A percentile compares a stretch with the other conserved stretches of the same genome.
phyloP scores from a whole-genome alignment of 2,888 invertebrate species.

The Aspidiotus destructor region DNA sequence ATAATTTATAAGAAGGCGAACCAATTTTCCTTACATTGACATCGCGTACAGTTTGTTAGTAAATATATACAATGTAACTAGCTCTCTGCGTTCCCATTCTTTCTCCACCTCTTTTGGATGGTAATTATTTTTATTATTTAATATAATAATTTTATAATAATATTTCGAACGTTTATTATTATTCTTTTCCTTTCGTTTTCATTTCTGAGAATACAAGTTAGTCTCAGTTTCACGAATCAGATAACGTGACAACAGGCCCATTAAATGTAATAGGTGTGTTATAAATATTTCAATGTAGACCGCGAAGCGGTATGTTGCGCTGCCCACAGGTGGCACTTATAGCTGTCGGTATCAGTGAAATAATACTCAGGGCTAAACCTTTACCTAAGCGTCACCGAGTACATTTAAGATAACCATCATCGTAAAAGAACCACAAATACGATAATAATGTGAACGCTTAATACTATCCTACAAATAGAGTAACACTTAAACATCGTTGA shows the following conservation, averaged over 20 bases:
- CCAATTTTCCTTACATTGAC: too few species aligned
- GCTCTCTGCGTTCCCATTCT: too few species aligned
- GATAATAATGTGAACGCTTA: constrained; percentile 24
- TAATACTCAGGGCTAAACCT: not conserved
- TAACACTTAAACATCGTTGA: too few species aligned
- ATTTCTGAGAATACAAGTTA: too few species aligned
- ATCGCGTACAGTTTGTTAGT: too few species aligned
- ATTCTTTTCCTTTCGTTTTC: too few species aligned
- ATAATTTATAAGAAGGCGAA: too few species aligned
- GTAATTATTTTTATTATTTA: too few species aligned
- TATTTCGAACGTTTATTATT: too few species aligned
- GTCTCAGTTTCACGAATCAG: constrained; percentile 13
- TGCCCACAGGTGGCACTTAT: constrained; percentile 24
- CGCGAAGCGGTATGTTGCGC: constrained; percentile 7
- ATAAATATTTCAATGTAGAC: constrained; percentile 15
- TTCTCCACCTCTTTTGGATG: too few species aligned
- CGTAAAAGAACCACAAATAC: constrained; percentile 23
- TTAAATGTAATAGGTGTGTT: constrained; percentile 25
- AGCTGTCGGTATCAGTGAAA: constrained; percentile 13
- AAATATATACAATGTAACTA: too few species aligned
- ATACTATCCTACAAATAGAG: constrained; percentile 5
- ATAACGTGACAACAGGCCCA: constrained; percentile 27
- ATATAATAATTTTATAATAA: too few species aligned
- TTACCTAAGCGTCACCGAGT: constrained; percentile 6
- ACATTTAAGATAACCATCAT: constrained; percentile 18